Evolutionary conservation across 2,797 vertebrate species (phyloP).

Genomic region (Poecilia wingei): DNA sequence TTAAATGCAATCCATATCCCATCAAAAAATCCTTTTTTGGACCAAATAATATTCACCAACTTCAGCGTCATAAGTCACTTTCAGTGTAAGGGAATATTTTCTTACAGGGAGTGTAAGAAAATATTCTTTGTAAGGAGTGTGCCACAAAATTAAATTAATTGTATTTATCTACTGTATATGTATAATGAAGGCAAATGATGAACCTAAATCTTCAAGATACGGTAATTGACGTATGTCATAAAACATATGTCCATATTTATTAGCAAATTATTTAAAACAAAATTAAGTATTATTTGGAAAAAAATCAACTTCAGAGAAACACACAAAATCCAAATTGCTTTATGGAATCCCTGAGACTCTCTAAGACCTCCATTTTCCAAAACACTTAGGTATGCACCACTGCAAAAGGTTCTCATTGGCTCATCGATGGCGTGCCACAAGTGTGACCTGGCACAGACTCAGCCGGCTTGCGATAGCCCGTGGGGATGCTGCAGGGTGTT

Average conservation of each 20-base stretch:
- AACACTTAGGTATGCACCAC: constrained; percentile 27
- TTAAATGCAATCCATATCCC: no score
- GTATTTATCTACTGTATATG: not conserved
- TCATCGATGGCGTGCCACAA: constrained; percentile 51
- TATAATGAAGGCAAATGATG: not conserved
- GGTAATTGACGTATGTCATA: not conserved
- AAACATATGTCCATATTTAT: not conserved
- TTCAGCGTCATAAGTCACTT: not conserved
- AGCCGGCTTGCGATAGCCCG: constrained; percentile 53
- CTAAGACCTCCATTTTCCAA: not conserved
- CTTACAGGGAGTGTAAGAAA: no score
- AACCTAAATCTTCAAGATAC: not conserved
- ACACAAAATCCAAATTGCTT: constrained; percentile 9
- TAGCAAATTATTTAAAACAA: not conserved
- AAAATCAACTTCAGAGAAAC: not conserved
- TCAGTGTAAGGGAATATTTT: not conserved
- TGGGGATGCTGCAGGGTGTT: constrained; percentile 60
- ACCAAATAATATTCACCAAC: not conserved
- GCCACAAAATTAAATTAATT: no score
- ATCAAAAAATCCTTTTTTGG: not conserved
- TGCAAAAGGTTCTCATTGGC: constrained; percentile 44
- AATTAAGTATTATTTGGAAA: not conserved
- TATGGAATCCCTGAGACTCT: not conserved
- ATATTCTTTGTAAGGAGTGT: no score
- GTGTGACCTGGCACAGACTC: constrained; percentile 68